Evolutionary conservation across 2,113 vertebrate species (phyloP), one percentile per base, ranked within the genome.

Genomic region (Clarias batrachus): DNA sequence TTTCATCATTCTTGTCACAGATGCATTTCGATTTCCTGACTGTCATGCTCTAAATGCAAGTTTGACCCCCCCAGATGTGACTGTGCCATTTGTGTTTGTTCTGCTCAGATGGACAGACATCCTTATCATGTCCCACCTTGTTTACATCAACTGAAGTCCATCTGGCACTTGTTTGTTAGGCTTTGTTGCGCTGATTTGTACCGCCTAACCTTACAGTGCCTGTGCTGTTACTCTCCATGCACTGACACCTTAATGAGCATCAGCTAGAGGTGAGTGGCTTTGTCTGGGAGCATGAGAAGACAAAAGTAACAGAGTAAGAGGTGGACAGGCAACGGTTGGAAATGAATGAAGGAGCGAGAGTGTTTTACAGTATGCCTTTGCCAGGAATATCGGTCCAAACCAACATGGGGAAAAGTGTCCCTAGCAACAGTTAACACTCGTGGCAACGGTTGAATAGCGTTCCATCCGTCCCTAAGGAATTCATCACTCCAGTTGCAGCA

Each of bases 341-440:
- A 2, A 62, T 81, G 80, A 77, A 60, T 54, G 79, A 65, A 37
- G 12, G 80, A 56, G 57, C 57, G 60, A 37, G 27, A 10, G 23
- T 76, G 82, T 84, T 79, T 84, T 71, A 84, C 19, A 81, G 66
- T 59, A 3, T 25, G 54, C 4, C 10, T 85, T 37, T 77, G 57
- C 80, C 68, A 76, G 33, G 59, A 77, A 19, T 56, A 21, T 71
- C 66, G 37, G 66, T 76, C 81, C 85, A 33, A 71, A 83, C 66
- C 82, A 87, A 86, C 88, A 77, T 59, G 76, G 77, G 88, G 81
- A 88, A 90, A 85, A 86, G 87, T 90, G 86, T 90, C 88, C 88
- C 54, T 90, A 87, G 87, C 92, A 93, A 93, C 90, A 92, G 90
- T 90, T 91, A 88, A 89, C 88, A 83, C 88, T 91, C 89, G 87